Conservation (phyloP, 2,797 vertebrate species). For the Limosa lapponica region DNA sequence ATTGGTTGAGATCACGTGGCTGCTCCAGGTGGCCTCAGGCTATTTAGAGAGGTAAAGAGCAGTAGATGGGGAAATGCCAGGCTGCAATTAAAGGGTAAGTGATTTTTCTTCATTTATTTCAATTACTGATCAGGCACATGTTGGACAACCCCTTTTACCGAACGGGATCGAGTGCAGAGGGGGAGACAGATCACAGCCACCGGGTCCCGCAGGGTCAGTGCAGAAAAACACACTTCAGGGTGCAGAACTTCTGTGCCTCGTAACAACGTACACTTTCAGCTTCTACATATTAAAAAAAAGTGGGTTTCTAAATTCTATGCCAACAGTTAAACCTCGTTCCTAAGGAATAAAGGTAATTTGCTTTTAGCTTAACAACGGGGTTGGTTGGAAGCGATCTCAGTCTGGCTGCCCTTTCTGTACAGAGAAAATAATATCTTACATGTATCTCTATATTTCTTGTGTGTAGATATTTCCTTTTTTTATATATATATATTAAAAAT, state of each 20-base stretch:
- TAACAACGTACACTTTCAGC: neutral
- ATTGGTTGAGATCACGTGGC: neutral
- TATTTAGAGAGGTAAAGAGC: neutral
- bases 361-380: neutral
- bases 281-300: neutral
- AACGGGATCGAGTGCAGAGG: rapidly evolving
- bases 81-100: neutral
- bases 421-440: neutral
- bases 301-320: neutral
- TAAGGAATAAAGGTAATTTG: neutral
- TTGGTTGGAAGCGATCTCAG: neutral
- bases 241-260: neutral
- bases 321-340: neutral
- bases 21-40: neutral
- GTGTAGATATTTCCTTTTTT: neutral
- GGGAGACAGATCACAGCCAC: neutral
- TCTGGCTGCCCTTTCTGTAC: neutral
- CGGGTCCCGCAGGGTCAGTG: neutral
- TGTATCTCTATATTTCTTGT: neutral
- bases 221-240: neutral
- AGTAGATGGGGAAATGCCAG: neutral
- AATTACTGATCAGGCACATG: neutral
- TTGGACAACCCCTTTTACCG: no score
- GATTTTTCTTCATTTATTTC: neutral
- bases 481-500: no score